Evolutionary conservation across 2,113 vertebrate genomes (phyloP), one percentile per base, ranked within the genome.

Genomic region (Picathartes gymnocephalus): DNA sequence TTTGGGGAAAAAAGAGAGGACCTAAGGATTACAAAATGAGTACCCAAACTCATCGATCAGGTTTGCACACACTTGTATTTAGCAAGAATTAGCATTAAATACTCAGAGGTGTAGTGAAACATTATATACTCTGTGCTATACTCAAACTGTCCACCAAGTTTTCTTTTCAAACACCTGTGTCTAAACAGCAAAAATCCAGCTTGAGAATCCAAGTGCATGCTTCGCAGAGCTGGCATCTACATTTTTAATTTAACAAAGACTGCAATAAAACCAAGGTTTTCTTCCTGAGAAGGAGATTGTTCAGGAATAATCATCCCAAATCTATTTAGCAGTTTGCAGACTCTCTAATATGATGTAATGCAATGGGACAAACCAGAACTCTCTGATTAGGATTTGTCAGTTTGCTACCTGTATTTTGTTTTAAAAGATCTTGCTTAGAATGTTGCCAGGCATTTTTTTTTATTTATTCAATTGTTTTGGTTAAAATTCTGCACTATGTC

Each of bases 311-410:
- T 83, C 94, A 73, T 68, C 33, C 56, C 40, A 92, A 95, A 95
- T 97, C 86, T 96, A 88, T 91, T 92, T 87, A 96, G 76, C 78
- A 94, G 88, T 47, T 86, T 61, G 84, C 93, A 86, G 73, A 79
- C 39, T 73, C 35, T 60, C 45, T 94, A 66, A 58, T 82, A 58
- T 48, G 88, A 81, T 80, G 86, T 78, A 82, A 39, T 85, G 35
- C 39, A 81, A 48, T 51, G 9, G 31, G 61, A 22, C 69, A 90
- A 92, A 86, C 24, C 60, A 86, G 90, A 69, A 73, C 47, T 39
- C 88, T 35, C 65, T 66, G 27, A 61, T 86, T 88, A 82, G 33
- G 21, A 31, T 73, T 90, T 92, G 20, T 77, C 5, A 8, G 50
- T 40, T 92, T 74, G 6, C 40, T 79, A 88, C 84, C 66, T 95